Base-by-base conservation (phyloP, 2,888 invertebrate species). In the Lycophotia porphyrea region DNA sequence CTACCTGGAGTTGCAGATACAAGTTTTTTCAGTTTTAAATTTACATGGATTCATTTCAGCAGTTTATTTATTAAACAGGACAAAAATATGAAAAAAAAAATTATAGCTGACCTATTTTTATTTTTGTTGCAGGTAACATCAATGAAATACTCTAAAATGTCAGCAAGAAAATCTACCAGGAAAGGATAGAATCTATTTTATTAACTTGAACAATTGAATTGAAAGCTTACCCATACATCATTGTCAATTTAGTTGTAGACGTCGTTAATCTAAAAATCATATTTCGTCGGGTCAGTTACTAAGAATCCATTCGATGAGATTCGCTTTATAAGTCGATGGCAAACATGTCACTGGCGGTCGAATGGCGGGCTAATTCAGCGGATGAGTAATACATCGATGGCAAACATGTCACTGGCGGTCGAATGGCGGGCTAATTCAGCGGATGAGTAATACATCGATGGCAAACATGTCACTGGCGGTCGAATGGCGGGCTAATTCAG, bases 301-400 rank as follows among this genome's bases (percentile, higher is more conserved):
- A 58, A 71, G 80, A 84, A 84, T 78, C 67, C 36, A 36, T 81
- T 79, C 79, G 67, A 60, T 84, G 76, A 76, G 74, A 76, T 84
- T 88, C 79, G 55, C 66, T 81, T 71, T 84, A 78, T 84, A 80
- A 66, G 78, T 68, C 68, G 67, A 78, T 83, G 81, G 84, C 82
- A 84, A 80, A 72, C 68, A 78, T 73, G 71, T 65, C 80, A 39
- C 71, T 72, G 73, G 58, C 39, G 66, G 63, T 44, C 71, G 66
- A 77, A 78, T 76, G 77, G 64, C 60, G 60, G 61, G 64, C 78
- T 86, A 81, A 87, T 78, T 87, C 80, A 78, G 78, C 61, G 71
- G 68, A 84, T 84, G 82, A 85, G 69, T 80, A 76, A 80, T n/a
- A n/a, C n/a, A n/a, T 68, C 68, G 67, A 78, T 83, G 81, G 84